A percentile compares a stretch with the other conserved stretches of the same genome.
These are phyloP conservation scores for Sinotaia quadrata DNA, from an alignment of 2,888 invertebrate genomes.

Conservation along the genomic window DNA sequence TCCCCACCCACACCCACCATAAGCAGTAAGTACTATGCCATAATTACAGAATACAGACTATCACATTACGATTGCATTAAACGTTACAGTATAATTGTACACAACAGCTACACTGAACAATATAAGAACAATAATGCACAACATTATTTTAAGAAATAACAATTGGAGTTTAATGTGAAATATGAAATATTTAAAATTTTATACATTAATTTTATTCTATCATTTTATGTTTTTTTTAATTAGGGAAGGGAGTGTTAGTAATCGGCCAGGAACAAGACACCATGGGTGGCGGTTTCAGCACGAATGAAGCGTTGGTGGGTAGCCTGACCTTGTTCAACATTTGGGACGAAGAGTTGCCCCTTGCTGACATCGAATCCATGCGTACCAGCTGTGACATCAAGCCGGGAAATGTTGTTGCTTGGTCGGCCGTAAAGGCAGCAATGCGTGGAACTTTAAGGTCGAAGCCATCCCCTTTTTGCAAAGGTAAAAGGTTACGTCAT, in stretches of 20 bases:
- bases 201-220: background rate
- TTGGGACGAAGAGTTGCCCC: slow-evolving; percentile 75
- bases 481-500: slow-evolving; percentile 57
- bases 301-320: slow-evolving; percentile 80
- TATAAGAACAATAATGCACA: background rate
- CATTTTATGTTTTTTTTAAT: slow-evolving; percentile 4
- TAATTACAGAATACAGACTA: too few species aligned
- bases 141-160: too few species aligned
- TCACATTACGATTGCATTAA: background rate
- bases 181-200: background rate
- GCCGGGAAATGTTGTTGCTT: slow-evolving; percentile 77
- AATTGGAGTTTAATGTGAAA: background rate
- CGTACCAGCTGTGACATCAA: slow-evolving; percentile 70
- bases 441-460: slow-evolving; percentile 76
- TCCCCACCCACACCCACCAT: too few species aligned
- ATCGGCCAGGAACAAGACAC: slow-evolving; percentile 82
- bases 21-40: too few species aligned
- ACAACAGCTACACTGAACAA: background rate
- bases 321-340: slow-evolving; percentile 78
- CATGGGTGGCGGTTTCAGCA: slow-evolving; percentile 78
- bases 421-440: slow-evolving; percentile 77
- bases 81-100: background rate
- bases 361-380: slow-evolving; percentile 71
- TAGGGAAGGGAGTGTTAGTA: slow-evolving; percentile 76
- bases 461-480: slow-evolving; percentile 77